A percentile compares a stretch with the other conserved stretches of the same genome.
phyloP scores from a whole-genome alignment of 2,113 vertebrate genomes.

The Neogobius melanostomus region DNA sequence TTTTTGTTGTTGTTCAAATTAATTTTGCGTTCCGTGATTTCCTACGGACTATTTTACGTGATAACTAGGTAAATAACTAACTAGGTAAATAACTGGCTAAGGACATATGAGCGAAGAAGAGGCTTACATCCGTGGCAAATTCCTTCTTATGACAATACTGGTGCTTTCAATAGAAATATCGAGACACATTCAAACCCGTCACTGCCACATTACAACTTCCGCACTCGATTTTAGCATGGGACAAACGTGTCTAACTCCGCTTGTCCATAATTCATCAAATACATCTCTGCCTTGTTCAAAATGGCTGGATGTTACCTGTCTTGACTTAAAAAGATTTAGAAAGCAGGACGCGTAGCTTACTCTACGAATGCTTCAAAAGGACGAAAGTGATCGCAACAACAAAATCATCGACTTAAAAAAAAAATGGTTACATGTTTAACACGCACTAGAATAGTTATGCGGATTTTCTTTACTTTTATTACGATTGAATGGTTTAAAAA shows the following conservation, averaged over 20 bases:
- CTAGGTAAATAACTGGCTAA: not conserved
- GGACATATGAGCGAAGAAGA: not conserved
- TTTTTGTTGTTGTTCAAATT: too few species aligned
- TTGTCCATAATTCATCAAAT: too few species aligned
- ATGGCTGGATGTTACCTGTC: too few species aligned
- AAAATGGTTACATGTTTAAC: not conserved
- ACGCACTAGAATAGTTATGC: not conserved
- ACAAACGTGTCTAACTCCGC: not conserved
- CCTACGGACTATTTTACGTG: not conserved
- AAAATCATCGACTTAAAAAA: not conserved
- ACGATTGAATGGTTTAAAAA: accelerated
- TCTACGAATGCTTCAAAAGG: not conserved
- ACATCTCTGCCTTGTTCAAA: too few species aligned
- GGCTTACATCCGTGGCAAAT: not conserved
- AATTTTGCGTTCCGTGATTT: too few species aligned
- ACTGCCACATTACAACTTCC: constrained; percentile 27
- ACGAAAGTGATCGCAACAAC: not conserved
- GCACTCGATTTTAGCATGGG: not conserved
- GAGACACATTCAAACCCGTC: not conserved
- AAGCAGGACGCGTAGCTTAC: not conserved
- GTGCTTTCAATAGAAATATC: not conserved
- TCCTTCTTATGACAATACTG: not conserved
- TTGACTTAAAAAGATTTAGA: not conserved
- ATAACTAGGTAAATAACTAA: not conserved
- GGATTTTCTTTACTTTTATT: not conserved